phyloP scores from a whole-genome alignment of 2,797 vertebrate genomes.

The Cirrhinus molitorella region DNA sequence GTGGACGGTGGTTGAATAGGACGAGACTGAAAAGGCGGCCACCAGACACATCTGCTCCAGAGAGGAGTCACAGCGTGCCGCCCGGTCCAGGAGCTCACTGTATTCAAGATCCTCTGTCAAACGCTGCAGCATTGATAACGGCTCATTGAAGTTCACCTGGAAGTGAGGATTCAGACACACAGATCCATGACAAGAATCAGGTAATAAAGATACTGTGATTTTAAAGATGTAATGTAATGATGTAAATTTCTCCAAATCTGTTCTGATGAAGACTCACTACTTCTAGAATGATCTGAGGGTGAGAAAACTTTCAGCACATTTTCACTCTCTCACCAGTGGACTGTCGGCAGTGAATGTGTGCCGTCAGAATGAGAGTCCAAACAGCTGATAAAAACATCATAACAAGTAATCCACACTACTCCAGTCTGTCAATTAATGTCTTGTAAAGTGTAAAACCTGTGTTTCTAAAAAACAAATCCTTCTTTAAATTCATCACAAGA shows the following conservation, averaged over 20 bases:
- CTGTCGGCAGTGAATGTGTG: background rate
- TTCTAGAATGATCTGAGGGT: too few relatives aligned
- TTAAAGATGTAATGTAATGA: too few relatives aligned
- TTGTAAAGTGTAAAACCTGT: too few relatives aligned
- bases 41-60: slow-evolving; percentile 97
- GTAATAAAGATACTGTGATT: background rate
- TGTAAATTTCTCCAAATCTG: too few relatives aligned
- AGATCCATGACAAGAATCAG: background rate
- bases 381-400: too few relatives aligned
- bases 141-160: slow-evolving; percentile 97
- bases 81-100: slow-evolving; percentile 93
- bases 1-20: slow-evolving; percentile 94
- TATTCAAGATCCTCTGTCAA: slow-evolving; percentile 95
- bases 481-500: too few relatives aligned
- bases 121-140: slow-evolving; percentile 96
- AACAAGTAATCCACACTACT: too few relatives aligned
- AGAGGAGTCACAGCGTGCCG: slow-evolving; percentile 85
- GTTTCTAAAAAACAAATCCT: too few relatives aligned
- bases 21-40: slow-evolving; percentile 94
- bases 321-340: background rate
- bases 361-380: background rate
- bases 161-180: background rate
- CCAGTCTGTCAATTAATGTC: too few relatives aligned
- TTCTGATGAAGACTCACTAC: too few relatives aligned
- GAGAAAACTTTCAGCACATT: too few relatives aligned